Conservation (phyloP, 2,888 invertebrate genomes). For the Gymnoscelis rufifasciata region DNA sequence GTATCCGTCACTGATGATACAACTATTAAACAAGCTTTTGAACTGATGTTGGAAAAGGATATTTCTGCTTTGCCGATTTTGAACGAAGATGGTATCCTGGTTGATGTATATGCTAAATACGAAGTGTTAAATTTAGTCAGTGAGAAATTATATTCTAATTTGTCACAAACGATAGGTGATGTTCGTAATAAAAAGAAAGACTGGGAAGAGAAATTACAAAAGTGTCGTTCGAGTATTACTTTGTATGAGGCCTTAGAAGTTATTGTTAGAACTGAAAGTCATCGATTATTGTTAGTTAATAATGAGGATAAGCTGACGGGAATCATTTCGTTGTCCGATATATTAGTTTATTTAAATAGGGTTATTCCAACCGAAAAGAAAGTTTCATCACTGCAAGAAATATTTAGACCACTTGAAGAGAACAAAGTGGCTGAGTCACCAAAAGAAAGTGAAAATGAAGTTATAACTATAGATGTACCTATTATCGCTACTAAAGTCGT, state of each 20-base stretch:
- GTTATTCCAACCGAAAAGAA: slow-evolving; percentile 72
- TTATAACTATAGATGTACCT: slow-evolving; percentile 67
- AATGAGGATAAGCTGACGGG: slow-evolving; percentile 71
- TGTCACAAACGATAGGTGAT: slow-evolving; percentile 90
- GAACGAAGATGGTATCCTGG: slow-evolving; percentile 60
- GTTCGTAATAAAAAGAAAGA: slow-evolving; percentile 93
- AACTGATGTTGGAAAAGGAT: slow-evolving; percentile 66
- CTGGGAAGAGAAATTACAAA: slow-evolving; percentile 95
- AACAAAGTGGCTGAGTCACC: slow-evolving; percentile 68
- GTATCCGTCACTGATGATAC: slow-evolving; percentile 63
- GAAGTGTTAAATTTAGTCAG: slow-evolving; percentile 88
- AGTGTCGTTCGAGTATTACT: slow-evolving; percentile 91
- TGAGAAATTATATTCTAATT: slow-evolving; percentile 94
- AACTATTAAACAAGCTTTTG: slow-evolving; percentile 66
- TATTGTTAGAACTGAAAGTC: slow-evolving; percentile 93
- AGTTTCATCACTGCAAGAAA: slow-evolving; percentile 71
- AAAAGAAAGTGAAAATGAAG: slow-evolving; percentile 67
- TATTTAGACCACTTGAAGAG: slow-evolving; percentile 70
- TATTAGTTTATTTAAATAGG: slow-evolving; percentile 75
- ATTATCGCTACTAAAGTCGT: slow-evolving; percentile 43
- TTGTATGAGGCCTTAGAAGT: slow-evolving; percentile 91
- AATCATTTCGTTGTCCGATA: slow-evolving; percentile 73
- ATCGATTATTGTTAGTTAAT: slow-evolving; percentile 76
- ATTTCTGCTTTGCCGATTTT: slow-evolving; percentile 70
- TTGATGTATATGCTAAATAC: slow-evolving; percentile 73